phyloP scores from a whole-genome alignment of 2,113 vertebrate genomes.

The Corythornis cristatus region DNA sequence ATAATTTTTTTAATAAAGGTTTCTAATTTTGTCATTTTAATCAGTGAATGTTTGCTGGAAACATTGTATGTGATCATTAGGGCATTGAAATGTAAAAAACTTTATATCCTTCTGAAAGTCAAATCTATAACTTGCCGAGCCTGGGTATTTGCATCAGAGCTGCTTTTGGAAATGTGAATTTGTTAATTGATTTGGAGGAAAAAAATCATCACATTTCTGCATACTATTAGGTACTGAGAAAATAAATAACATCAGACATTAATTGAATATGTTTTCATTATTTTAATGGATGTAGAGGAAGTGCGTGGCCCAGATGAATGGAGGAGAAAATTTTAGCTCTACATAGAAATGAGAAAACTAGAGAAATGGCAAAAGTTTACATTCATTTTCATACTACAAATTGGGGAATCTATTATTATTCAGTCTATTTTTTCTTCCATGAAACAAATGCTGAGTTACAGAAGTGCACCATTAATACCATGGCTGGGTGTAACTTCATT shows the following conservation, averaged over 20 bases:
- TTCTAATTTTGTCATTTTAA: not conserved
- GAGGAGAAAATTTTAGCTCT: not conserved
- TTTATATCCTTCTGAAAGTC: not conserved
- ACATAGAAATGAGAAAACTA: not conserved
- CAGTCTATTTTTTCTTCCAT: not conserved
- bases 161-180: not conserved
- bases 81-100: not conserved
- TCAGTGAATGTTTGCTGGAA: not conserved
- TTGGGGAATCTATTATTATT: not conserved
- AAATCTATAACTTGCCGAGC: not conserved
- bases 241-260: not conserved
- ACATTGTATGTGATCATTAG: not conserved
- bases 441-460: not conserved
- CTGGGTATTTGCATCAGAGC: not conserved
- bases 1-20: not conserved
- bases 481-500: not conserved
- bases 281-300: not conserved
- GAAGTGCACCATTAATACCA: not conserved
- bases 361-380: not conserved
- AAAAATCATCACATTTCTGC: fast-evolving
- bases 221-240: not conserved
- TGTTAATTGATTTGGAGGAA: not conserved
- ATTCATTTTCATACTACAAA: not conserved
- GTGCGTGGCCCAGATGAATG: not conserved
- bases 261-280: not conserved